These are phyloP conservation scores for Chiroxiphia lanceolata DNA, from an alignment of 2,797 vertebrate genomes.

Conservation along the genomic window DNA sequence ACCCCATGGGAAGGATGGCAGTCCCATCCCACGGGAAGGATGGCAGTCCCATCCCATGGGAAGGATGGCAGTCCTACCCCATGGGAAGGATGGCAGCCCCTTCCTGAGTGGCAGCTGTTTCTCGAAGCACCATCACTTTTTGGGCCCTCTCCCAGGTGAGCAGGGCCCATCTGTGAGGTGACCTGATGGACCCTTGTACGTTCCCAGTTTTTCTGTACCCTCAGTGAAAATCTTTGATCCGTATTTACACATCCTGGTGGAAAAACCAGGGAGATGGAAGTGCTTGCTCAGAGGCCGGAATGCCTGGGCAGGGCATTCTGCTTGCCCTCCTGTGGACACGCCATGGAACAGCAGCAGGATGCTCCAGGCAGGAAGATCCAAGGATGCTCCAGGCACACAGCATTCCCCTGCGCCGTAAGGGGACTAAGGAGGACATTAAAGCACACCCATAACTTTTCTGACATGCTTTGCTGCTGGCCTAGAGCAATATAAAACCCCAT, in stretches of 20 bases:
- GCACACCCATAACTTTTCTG: not conserved
- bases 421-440: not conserved
- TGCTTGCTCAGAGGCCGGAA: rapidly evolving
- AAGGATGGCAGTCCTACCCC: rapidly evolving
- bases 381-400: not conserved
- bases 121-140: too few species aligned
- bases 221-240: rapidly evolving
- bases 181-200: rapidly evolving
- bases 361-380: not conserved
- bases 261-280: rapidly evolving
- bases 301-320: not conserved
- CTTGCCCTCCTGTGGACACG: constrained; percentile 39
- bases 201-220: not conserved
- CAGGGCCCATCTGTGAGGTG: not conserved
- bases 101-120: rapidly evolving
- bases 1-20: rapidly evolving
- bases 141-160: not conserved
- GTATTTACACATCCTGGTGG: not conserved
- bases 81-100: not conserved
- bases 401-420: not conserved
- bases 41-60: not conserved
- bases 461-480: not conserved
- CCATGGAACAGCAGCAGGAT: not conserved
- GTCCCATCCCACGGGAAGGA: too few species aligned
- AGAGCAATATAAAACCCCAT: not conserved